phyloP scores from a whole-genome alignment of 2,888 invertebrate genomes.

The Thysanoteuthis rhombus region DNA sequence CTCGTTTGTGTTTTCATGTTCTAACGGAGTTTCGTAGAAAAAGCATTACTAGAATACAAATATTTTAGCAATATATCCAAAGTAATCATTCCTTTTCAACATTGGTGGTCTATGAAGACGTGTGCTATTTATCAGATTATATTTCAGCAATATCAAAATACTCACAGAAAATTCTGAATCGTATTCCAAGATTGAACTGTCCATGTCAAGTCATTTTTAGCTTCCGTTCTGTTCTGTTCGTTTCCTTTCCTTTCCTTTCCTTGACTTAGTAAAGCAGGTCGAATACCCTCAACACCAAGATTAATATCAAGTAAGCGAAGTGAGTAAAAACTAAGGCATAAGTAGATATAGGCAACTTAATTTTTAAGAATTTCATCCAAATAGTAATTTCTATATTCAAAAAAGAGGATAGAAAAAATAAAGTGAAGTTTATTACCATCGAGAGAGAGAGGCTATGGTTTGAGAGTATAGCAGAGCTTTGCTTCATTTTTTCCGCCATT shows the following conservation, averaged over 20 bases:
- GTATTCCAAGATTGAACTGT: conserved; percentile 55
- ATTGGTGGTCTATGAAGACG: not conserved
- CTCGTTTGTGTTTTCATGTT: not conserved
- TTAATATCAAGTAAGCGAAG: not conserved
- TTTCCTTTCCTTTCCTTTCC: too few relatives aligned
- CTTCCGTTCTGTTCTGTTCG: conserved; percentile 17
- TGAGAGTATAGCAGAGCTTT: conserved; percentile 14
- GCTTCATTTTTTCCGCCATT: conserved; percentile 52
- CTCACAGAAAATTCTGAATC: conserved; percentile 55
- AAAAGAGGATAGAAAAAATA: not conserved
- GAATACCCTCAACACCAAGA: conserved; percentile 17
- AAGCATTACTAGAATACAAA: conserved; percentile 19
- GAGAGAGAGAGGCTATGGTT: conserved; percentile 1
- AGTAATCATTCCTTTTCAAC: not conserved
- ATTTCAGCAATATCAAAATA: conserved; percentile 33
- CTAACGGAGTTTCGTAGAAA: not conserved
- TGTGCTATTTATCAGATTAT: not conserved
- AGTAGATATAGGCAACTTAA: not conserved
- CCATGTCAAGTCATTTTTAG: conserved; percentile 51
- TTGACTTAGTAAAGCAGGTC: conserved; percentile 17
- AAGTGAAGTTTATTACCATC: not conserved
- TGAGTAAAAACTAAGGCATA: not conserved
- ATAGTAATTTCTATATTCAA: not conserved
- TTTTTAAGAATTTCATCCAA: not conserved
- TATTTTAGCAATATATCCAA: not conserved